Evolutionary conservation across 2,113 vertebrate species (phyloP).

Genomic region (Aplodontia rufa): DNA sequence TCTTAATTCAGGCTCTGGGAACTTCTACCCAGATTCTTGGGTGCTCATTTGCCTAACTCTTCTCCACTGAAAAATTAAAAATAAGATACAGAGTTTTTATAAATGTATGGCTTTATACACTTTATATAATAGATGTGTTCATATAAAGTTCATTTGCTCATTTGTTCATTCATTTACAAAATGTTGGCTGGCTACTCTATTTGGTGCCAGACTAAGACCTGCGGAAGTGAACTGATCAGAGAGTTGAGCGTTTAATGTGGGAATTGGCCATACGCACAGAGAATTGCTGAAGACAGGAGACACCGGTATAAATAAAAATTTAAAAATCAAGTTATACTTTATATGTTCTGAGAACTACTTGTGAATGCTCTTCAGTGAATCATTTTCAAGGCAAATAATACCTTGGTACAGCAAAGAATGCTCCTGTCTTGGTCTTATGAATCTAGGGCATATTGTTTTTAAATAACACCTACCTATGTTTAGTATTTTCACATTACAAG

Average conservation of each 20-base stretch:
- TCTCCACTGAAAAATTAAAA: background rate
- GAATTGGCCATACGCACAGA: background rate
- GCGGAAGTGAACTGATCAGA: background rate
- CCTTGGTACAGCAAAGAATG: background rate
- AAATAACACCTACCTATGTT: slow-evolving; percentile 34
- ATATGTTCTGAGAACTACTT: background rate
- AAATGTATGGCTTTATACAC: background rate
- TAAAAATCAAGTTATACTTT: background rate
- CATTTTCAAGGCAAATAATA: background rate
- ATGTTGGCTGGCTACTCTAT: background rate
- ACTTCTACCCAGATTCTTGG: background rate
- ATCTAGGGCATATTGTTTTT: slow-evolving; percentile 18
- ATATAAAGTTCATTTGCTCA: background rate
- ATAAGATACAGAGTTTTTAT: background rate
- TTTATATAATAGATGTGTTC: background rate
- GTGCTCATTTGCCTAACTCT: background rate
- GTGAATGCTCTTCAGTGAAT: background rate
- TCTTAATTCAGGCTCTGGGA: background rate
- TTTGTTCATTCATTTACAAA: background rate
- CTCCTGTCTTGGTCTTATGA: background rate
- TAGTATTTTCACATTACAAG: slow-evolving; percentile 9
- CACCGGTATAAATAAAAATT: background rate
- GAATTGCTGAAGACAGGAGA: background rate
- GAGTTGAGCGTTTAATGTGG: background rate
- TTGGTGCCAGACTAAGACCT: background rate